Base-by-base conservation (phyloP, 2,888 invertebrate genomes). In the Napeogenes inachia region DNA sequence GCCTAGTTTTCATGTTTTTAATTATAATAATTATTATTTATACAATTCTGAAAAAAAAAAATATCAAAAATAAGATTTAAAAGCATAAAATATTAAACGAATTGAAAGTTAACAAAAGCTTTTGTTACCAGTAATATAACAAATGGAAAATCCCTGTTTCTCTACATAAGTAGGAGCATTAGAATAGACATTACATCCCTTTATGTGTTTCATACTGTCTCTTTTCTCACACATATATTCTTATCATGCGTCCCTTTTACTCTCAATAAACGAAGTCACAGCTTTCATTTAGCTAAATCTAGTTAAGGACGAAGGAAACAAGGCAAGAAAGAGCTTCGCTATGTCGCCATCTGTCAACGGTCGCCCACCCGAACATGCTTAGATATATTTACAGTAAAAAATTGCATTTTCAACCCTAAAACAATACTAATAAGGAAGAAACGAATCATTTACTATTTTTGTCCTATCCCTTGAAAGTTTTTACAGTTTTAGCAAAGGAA, bases 331-430 rank as follows among this genome's bases (percentile, higher is more conserved):
- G 79, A 80, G 76, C 80, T 78, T 78, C 78, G 70, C 75, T 75
- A 72, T 79, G 82, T 79, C 79, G 79, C 79, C 85, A 84, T 86
- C 83, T 81, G 84, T 86, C 84, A 82, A 77, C 80, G 75, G 74
- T 75, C 75, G 76, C 76, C 81, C 77, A 81, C 79, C 81, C 76
- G 71, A 71, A 58, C 57, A 62, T 59, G 72, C 75, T 74, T 70
- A 72, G 56, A 68, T 73, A 68, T 45, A 59, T 57, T 32, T 45
- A 45, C 38, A 0, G 6, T 0, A 35, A 13, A 35, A 46, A 30
- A 47, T 59, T 57, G 47, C 53, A 68, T 21, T 63, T 56, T 61
- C 32, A 62, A 57, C 64, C 57, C 56, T 65, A 57, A 4, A 0
- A 0, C 6, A 10, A 12, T 6, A 4, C 4, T 0, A 2, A 33